Base-by-base conservation (phyloP, 2,797 vertebrate species). In the Anomalospiza imberbis region DNA sequence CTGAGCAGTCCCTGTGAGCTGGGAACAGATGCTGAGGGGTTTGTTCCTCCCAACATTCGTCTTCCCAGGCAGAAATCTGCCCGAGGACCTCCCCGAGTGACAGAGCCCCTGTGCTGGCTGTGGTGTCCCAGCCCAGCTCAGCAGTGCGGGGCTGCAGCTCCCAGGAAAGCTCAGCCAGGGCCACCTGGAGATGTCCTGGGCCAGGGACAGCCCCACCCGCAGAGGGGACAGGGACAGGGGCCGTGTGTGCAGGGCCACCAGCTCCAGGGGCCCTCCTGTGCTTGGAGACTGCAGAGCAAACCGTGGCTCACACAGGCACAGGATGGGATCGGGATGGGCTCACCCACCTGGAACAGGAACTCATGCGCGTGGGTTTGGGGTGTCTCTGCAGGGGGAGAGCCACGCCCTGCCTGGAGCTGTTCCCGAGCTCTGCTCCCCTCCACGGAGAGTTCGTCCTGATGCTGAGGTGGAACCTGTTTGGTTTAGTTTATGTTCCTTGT, bases 21-120 rank as follows among this genome's bases (percentile, higher is more conserved):
- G 72, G 96, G 96, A 96, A 87, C 93, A 93, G 95, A 79, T 88
- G 97, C 96, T 91, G 88, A 91, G 83, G 88, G 68, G 74, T 47
- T 80, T 96, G 61, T 89, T 94, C 94, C 92, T 95, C 85, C 77
- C 34, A 97, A 91, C 87, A 89, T 93, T 94, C 93, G 25, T 93
- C 96, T 73, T 92, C 61, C 87, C 24, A 14, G 65, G 85, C 91
- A 83, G 80, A 90, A 94, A 92, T 86, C 87, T 91, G 60, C 89
- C 96, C 55, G 19, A 47, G 67, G 53, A 94, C 38, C 63, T 19
- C 74, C 25, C 34, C 34, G 34, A 34, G 34, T 34, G 34, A 34
- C 34, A 34, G 34, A 34, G 34, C 34, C 34, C 34, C 34, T 34
- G 34, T 34, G 34, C 89, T 63, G 81, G 58, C 83, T 84, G 79